Conservation (phyloP, 1,140 invertebrate genomes). For the Apis cerana region DNA sequence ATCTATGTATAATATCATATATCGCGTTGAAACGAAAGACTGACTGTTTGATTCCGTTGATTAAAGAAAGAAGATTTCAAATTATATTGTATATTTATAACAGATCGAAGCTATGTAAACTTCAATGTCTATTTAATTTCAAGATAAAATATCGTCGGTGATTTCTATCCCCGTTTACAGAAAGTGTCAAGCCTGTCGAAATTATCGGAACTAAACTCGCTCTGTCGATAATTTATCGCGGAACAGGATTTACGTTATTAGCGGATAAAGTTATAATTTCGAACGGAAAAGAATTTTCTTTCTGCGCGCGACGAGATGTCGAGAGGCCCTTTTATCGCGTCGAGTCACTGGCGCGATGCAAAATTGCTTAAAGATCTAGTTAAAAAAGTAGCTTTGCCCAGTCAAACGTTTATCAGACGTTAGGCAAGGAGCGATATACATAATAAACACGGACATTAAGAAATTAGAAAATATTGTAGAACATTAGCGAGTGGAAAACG, state of each 20-base stretch:
- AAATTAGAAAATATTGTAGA: too few relatives aligned
- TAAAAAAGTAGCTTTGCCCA: neutral
- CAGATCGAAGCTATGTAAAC: neutral
- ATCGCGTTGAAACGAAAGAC: too few relatives aligned
- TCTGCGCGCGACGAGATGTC: neutral
- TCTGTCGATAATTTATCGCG: neutral
- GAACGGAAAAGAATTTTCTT: neutral
- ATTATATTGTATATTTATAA: too few relatives aligned
- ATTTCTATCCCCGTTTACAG: neutral
- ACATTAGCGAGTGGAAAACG: too few relatives aligned
- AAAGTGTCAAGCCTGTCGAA: neutral
- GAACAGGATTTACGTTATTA: too few relatives aligned
- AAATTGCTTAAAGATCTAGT: conserved; percentile 1
- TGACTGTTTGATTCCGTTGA: too few relatives aligned
- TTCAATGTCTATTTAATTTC: neutral
- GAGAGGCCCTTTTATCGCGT: neutral
- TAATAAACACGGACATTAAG: too few relatives aligned
- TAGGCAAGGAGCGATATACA: neutral
- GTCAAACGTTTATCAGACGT: neutral
- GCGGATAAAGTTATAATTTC: neutral
- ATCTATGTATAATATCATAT: too few relatives aligned
- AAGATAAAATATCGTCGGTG: neutral
- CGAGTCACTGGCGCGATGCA: conserved; percentile 1
- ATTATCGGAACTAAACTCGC: neutral
- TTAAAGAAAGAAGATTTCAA: too few relatives aligned